These are phyloP conservation scores for Helostoma temminkii DNA, from an alignment of 2,797 vertebrate species.

Conservation along the genomic window DNA sequence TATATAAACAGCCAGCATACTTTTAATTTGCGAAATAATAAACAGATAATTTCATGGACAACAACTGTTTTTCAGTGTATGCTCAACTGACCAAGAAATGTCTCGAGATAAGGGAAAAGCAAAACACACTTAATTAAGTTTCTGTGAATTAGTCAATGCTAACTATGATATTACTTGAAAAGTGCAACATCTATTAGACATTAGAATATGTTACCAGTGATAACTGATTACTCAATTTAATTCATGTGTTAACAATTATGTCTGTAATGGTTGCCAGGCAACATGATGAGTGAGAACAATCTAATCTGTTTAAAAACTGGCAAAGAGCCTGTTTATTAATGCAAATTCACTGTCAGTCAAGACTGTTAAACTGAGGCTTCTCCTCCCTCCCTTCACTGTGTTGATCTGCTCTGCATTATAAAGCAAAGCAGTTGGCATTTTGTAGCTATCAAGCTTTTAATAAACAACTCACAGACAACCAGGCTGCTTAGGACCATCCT, in stretches of 20 bases:
- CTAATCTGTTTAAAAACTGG: conserved; percentile 22
- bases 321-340: conserved; percentile 36
- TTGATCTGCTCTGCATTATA: conserved; percentile 11
- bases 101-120: not conserved
- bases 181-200: not conserved
- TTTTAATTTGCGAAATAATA: not conserved
- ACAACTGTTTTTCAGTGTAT: not conserved
- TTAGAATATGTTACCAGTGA: not conserved
- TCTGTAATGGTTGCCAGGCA: conserved; percentile 12
- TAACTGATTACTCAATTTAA: conserved; percentile 1
- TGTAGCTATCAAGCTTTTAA: conserved; percentile 36
- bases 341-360: conserved; percentile 37
- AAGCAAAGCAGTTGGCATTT: conserved; percentile 32
- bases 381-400: conserved; percentile 5
- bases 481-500: conserved; percentile 18
- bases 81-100: not conserved
- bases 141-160: not conserved
- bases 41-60: not conserved
- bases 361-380: conserved; percentile 12
- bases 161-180: not conserved
- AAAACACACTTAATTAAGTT: not conserved
- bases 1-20: not conserved
- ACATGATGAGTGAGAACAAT: conserved; percentile 29
- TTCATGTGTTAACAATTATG: conserved; percentile 1
- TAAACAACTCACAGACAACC: conserved; percentile 35